Evolutionary conservation across 2,888 invertebrate species (phyloP), one percentile per base, ranked within the genome.

Genomic region (Elegia similella): DNA sequence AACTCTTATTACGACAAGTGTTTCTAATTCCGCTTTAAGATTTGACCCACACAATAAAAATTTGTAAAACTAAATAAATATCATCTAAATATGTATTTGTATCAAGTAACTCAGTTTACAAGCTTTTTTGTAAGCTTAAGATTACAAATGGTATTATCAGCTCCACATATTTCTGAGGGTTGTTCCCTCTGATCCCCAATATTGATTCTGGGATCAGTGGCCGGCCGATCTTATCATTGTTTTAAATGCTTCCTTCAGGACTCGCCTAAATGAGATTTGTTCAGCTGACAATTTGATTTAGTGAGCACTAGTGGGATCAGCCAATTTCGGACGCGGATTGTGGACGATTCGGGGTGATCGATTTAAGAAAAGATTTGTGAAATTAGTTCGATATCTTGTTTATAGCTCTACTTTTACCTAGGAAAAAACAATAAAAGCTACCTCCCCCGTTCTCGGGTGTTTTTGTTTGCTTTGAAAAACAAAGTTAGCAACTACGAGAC

Each of bases 171-270:
- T 43, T 70, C 61, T 10, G 61, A 44, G 38, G 23, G 30, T 42
- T 48, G 7, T 61, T 65, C 64, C 63, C 61, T 65, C 72, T 87
- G 84, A 88, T 88, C 88, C 85, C 82, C 76, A 76, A 84, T 89
- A 89, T 89, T 89, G 88, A 89, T 89, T 88, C 75, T 66, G 70
- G 77, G 85, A 80, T 86, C 79, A 80, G 68, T 61, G 69, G 69
- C 66, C 66, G 69, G 65, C 67, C 69, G 81, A 83, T 84, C 76
- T 78, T 86, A 86, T 88, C 88, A 84, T 85, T 85, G 84, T 84
- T 85, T 85, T 83, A 83, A 86, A 85, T 79, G 82, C 72, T 69
- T 72, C 72, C 70, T 57, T 55, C 56, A 55, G 16, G 42, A 42
- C 46, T 47, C 34, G 67, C 72, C 64, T 61, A 63, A 64, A 62